Base-by-base conservation (phyloP, 2,888 invertebrate species). In the Galerucella calmariensis region DNA sequence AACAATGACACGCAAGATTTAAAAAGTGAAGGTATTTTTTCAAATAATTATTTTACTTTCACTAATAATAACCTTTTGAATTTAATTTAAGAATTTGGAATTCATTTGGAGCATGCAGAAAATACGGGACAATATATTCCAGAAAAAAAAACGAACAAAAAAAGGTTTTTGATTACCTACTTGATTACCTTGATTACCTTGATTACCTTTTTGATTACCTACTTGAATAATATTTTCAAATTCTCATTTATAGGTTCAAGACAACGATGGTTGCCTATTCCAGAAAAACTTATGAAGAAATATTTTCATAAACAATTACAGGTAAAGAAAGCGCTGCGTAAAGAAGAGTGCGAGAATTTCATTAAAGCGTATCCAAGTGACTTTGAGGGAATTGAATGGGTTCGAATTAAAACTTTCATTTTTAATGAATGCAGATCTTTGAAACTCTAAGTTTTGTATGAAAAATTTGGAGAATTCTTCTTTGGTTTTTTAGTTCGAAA, bases 291-390 rank as follows among this genome's bases (percentile, higher is more conserved):
- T 51, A 51, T 51, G 14, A 14, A 51, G 51, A 51, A 12, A 14
- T 51, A 51, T 14, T 51, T 51, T 51, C 12, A 14, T 11, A 51
- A 51, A 51, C 51, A 51, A 51, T 14, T 51, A 14, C 12, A 12
- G 14, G 14, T 41, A 78, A 75, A 72, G 77, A 78, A 53, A n/a
- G 51, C 51, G 12, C 14, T 51, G 14, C 51, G 51, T 51, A 51
- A 51, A 51, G 51, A 12, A 14, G 51, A 51, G 14, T 51, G 51
- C 14, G 51, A 51, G 51, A 51, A 51, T 51, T 51, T 51, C 14
- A 12, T 51, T 51, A 51, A 51, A 51, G 12, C 14, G 14, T 51
- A 51, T 51, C 51, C 51, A 51, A 51, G 51, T 51, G 51, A 51
- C 5, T 51, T 51, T 12, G 14, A 14, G 14, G 51, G 51, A 51